Base-by-base conservation (phyloP, 1,140 invertebrate species). In the Camponotus pennsylvanicus region DNA sequence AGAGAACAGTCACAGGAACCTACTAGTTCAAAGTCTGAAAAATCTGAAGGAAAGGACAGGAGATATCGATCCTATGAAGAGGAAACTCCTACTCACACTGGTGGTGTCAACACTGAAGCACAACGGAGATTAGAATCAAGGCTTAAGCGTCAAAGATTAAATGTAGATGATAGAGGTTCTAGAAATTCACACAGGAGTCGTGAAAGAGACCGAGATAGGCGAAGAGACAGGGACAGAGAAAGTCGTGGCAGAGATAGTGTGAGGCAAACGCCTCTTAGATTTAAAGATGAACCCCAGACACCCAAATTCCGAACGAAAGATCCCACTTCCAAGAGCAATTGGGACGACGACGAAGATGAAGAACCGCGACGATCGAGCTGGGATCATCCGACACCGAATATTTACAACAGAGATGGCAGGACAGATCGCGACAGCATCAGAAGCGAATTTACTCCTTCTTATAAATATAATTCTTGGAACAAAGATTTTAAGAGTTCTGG, bases 71-170 rank as follows among this genome's bases (percentile, higher is more conserved):
- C 96, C 80, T 95, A 97, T 9, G 96, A 97, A 90, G 97, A 97
- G 91, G 99, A 99, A 95, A 99, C 98, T 8, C 99, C 99, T 0
- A 98, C 98, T 0, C 97, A 99, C 92, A 99, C 98, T 5, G 98
- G 98, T 55, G 98, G 98, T 37, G 97, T 99, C 3, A 98, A 97
- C 57, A 96, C 96, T 76, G 97, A 97, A 93, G 98, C 98, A 0
- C 95, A 96, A 86, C 96, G 97, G 90, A 96, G 97, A 87, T 95
- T 98, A 87, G 94, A 97, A 49, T 96, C 97, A 86, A 95, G 97
- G 75, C 93, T 97, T 89, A 95, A 96, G 90, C 94, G 93, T 84
- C 95, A 97, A 52, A 95, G 95, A 86, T 95, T 97, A 9, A 95
- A 96, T 76, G 96, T 88, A 5, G 87, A 90, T 4, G 91, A 92